Base-by-base conservation (phyloP, 2,888 invertebrate species). In the Drepanosiphum platanoidis region DNA sequence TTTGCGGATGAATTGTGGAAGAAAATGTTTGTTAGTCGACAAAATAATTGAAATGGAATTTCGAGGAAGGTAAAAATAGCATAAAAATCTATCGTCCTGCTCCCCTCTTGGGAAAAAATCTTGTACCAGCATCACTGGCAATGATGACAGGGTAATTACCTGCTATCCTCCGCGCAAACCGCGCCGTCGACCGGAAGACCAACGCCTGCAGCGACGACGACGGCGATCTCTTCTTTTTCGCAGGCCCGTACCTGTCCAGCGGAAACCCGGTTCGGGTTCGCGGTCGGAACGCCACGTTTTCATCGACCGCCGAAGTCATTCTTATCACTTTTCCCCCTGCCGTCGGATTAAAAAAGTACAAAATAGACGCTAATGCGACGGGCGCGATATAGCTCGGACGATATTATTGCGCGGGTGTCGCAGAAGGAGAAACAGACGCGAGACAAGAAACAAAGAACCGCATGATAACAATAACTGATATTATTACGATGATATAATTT, bases 211-310 rank as follows among this genome's bases (percentile, higher is more conserved):
- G 11, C 34, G 52, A 34, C 11, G 71, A 71, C 4, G 30, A 15
- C 11, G 71, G 81, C 4, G 30, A 15, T 15, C 5, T 61, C n/a
- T 72, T 72, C 30, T 72, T 82, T 82, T 39, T 58, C 42, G 58
- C 8, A 13, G 82, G 32, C 0, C 84, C 75, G n/a, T 84, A 84
- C 39, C 84, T 84, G 11, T 84, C 75, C 52, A 84, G 39, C 9
- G 84, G 84, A 36, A 84, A 84, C 22, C 84, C 84, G 13, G 84
- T 77, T 15, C 70, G 84, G 1, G 84, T 84, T 11, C 83, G 64
- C 46, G 74, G 83, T 75, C 83, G 74, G 8, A 42, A 71, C 18
- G 32, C 64, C 42, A 15, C 46, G 34, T 61, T 75, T 22, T 75
- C 36, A 13, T 68, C 68, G 1, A 84, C 52, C 30, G 30, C 27